Conservation (phyloP, 1,140 invertebrate species). For the Ostrea denselamellosa region DNA sequence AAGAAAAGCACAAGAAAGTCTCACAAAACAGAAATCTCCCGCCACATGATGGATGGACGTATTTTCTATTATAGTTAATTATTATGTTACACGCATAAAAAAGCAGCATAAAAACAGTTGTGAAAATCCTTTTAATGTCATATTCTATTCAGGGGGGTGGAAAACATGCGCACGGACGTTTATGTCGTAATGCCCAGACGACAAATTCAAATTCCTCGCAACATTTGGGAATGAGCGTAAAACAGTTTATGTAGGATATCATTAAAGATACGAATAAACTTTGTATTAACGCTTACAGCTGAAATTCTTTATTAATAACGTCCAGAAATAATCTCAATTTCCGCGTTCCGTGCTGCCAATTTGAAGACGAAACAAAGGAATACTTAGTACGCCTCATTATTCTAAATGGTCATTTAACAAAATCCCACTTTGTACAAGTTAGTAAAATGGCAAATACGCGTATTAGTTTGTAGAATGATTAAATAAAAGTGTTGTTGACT, state of each 20-base stretch:
- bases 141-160: neutral
- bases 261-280: too few relatives aligned
- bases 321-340: too few relatives aligned
- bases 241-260: neutral
- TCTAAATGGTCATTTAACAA: too few relatives aligned
- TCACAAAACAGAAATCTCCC: neutral
- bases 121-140: conserved; percentile 29
- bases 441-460: too few relatives aligned
- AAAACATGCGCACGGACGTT: neutral
- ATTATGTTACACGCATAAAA: conserved; percentile 35
- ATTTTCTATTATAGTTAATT: conserved; percentile 36
- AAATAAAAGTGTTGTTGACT: too few relatives aligned
- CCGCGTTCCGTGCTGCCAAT: too few relatives aligned
- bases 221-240: neutral
- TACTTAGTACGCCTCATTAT: too few relatives aligned
- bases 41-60: conserved; percentile 1
- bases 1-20: neutral
- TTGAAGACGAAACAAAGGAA: too few relatives aligned
- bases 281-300: too few relatives aligned
- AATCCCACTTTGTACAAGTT: too few relatives aligned
- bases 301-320: too few relatives aligned
- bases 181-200: neutral
- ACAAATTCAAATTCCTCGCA: neutral
- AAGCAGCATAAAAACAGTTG: conserved; percentile 15
- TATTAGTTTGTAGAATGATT: too few relatives aligned